These are phyloP conservation scores for Oreochromis aureus DNA, from an alignment of 2,113 vertebrate genomes.

Conservation along the genomic window DNA sequence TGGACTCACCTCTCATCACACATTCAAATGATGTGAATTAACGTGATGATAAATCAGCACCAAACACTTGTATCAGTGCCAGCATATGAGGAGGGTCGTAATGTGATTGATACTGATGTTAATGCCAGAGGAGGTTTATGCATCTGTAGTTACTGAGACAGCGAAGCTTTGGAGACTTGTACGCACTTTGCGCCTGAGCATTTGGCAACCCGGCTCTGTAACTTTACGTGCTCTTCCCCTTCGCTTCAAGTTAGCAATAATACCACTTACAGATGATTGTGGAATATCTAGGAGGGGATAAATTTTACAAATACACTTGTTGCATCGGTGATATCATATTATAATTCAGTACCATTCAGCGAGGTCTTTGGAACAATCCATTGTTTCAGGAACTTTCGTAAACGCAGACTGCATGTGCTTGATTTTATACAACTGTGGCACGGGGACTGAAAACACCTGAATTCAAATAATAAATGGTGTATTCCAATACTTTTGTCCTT, in stretches of 20 bases:
- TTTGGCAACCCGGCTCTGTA: accelerated
- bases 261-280: accelerated
- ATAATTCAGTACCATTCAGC: not conserved
- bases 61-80: not conserved
- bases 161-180: accelerated
- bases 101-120: not conserved
- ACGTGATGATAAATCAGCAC: not conserved
- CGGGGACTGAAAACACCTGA: not conserved
- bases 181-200: accelerated
- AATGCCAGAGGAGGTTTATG: not conserved
- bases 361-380: not conserved
- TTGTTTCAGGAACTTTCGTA: not conserved
- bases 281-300: not conserved
- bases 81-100: not conserved
- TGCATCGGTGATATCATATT: not conserved
- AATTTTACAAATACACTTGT: accelerated
- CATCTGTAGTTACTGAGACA: not conserved
- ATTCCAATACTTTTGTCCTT: not conserved
- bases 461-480: not conserved
- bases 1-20: not conserved
- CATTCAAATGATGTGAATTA: not conserved
- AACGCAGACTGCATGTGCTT: not conserved
- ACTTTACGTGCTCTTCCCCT: not conserved
- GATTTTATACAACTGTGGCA: not conserved
- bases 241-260: not conserved